Percentiles rank a stretch among this genome's conserved stretches.
Evolutionary conservation across 1,140 invertebrate species (phyloP).

Genomic region (Drosophila mauritiana): DNA sequence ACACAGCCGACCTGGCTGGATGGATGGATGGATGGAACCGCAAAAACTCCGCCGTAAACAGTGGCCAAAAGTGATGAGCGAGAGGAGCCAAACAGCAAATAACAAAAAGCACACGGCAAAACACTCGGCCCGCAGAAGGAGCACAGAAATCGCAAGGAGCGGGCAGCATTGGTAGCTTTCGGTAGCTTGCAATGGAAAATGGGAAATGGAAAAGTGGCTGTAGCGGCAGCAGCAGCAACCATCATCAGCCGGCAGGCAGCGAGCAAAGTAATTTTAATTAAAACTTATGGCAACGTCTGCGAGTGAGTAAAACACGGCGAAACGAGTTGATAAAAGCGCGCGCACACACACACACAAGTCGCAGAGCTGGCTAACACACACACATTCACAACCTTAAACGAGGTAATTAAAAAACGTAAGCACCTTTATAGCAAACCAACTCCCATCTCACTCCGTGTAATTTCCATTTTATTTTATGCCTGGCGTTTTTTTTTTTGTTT

Average conservation of each 20-base stretch:
- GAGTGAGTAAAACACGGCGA: slow-evolving; percentile 82
- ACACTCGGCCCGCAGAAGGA: slow-evolving; percentile 58
- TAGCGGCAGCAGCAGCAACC: slow-evolving; percentile 26
- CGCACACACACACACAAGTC: slow-evolving; percentile 28
- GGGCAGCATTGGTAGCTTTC: slow-evolving; percentile 1
- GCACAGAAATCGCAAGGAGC: slow-evolving; percentile 12
- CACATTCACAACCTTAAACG: slow-evolving; percentile 62
- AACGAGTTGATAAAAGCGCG: slow-evolving; percentile 80
- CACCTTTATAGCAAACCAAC: slow-evolving; percentile 65
- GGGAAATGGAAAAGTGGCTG: slow-evolving; percentile 18
- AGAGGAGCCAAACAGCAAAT: slow-evolving; percentile 77
- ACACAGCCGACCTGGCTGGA: slow-evolving; percentile 3
- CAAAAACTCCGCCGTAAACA: slow-evolving; percentile 64
- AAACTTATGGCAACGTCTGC: slow-evolving; percentile 82
- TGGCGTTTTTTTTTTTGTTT: slow-evolving; percentile 48
- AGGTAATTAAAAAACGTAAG: slow-evolving; percentile 82
- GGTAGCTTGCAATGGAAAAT: too few species aligned
- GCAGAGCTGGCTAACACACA: slow-evolving; percentile 22
- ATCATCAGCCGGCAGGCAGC: slow-evolving; percentile 62
- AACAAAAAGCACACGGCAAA: slow-evolving; percentile 80
- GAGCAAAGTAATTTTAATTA: slow-evolving; percentile 81
- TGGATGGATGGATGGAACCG: slow-evolving; percentile 8
- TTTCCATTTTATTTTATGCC: slow-evolving; percentile 81
- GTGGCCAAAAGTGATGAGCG: slow-evolving; percentile 54
- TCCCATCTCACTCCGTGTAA: slow-evolving; percentile 62